Percentiles rank a stretch among this genome's conserved stretches.
Evolutionary conservation across 2,797 vertebrate genomes (phyloP).

Genomic region (Tauraco hartlaubi): DNA sequence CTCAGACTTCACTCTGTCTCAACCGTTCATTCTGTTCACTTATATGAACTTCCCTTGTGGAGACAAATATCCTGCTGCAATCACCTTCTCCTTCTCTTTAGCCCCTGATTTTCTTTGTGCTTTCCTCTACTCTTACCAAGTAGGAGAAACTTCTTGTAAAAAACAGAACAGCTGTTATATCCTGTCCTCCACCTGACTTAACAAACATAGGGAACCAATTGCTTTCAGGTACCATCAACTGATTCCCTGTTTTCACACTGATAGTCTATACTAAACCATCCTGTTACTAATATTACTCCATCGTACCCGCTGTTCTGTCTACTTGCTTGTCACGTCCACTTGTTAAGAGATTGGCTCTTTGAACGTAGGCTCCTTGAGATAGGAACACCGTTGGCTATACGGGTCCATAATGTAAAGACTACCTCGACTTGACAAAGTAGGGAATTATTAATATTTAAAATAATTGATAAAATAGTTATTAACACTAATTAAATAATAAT

Average conservation of each 20-base stretch:
- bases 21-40: neutral
- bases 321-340: neutral
- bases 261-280: neutral
- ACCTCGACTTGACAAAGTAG: neutral
- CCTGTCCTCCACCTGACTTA: neutral
- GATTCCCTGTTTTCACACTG: neutral
- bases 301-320: neutral
- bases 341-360: neutral
- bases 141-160: neutral
- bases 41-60: neutral
- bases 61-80: neutral
- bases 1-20: neutral
- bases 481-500: neutral
- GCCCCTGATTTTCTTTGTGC: neutral
- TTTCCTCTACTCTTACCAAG: neutral
- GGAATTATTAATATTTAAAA: neutral
- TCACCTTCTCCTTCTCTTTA: neutral
- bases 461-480: too few relatives aligned
- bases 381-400: neutral
- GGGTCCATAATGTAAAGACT: neutral
- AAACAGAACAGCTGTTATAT: neutral
- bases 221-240: neutral
- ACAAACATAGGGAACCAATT: neutral
- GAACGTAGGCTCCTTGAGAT: neutral
- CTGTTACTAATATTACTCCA: neutral